phyloP scores from a whole-genome alignment of 2,113 vertebrate genomes.

The Gymnocephalus cernua region DNA sequence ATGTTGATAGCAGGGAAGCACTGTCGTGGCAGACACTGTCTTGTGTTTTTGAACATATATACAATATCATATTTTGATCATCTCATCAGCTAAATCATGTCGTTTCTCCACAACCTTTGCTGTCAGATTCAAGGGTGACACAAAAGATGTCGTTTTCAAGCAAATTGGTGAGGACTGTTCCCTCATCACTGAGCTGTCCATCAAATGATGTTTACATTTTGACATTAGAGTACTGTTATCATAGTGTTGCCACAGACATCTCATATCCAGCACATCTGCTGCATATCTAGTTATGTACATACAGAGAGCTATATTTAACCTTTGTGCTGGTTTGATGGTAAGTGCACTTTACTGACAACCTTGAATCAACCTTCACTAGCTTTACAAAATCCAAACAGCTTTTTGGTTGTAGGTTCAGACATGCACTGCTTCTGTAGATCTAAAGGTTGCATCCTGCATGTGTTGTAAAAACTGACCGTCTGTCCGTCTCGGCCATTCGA shows the following conservation, averaged over 20 bases:
- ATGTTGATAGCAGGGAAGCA: conserved; percentile 27
- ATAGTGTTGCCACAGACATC: conserved; percentile 18
- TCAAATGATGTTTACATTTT: conserved; percentile 60
- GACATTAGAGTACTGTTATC: conserved; percentile 54
- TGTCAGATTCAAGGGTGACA: conserved; percentile 26
- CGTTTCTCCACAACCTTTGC: conserved; percentile 5
- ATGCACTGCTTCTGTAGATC: conserved; percentile 5
- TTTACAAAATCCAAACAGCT: conserved; percentile 43
- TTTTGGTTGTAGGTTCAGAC: background rate
- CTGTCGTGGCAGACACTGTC: conserved; percentile 23
- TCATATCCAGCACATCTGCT: conserved; percentile 42
- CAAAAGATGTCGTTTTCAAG: conserved; percentile 34
- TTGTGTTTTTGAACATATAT: background rate
- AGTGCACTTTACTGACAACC: conserved; percentile 74
- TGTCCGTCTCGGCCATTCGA: conserved; percentile 30
- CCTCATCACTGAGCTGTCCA: conserved; percentile 51
- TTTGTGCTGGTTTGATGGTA: conserved; percentile 67
- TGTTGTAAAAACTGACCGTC: conserved; percentile 27
- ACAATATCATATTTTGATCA: background rate
- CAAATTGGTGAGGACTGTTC: conserved; percentile 7
- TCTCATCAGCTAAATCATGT: conserved; percentile 33
- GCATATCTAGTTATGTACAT: conserved; percentile 54
- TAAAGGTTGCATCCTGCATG: conserved; percentile 23
- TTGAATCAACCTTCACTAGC: conserved; percentile 59
- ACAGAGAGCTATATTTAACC: conserved; percentile 60